A percentile compares a stretch with the other conserved stretches of the same genome.
These are phyloP conservation scores for Lacerta bilineata DNA, from an alignment of 2,797 vertebrate species.

Conservation along the genomic window DNA sequence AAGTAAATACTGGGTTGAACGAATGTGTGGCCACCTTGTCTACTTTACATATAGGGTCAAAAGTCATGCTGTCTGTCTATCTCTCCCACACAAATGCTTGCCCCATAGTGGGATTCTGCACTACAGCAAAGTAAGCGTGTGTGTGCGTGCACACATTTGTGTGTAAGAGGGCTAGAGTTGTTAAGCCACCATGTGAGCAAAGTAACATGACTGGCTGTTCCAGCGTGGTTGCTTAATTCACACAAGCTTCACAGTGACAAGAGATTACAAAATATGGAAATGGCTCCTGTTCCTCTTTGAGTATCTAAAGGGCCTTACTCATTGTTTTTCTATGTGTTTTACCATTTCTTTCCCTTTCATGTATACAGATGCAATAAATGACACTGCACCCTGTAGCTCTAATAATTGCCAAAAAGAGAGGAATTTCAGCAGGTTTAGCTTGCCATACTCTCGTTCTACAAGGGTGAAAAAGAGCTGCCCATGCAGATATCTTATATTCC, in stretches of 20 bases:
- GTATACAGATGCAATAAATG: not conserved
- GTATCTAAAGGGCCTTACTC: too few relatives aligned
- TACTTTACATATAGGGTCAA: not conserved
- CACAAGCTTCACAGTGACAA: not conserved
- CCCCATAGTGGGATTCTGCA: not conserved
- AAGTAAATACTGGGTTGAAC: not conserved
- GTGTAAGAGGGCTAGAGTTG: not conserved
- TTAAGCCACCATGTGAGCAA: not conserved
- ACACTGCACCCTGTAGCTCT: not conserved
- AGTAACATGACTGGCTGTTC: not conserved
- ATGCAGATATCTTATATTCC: too few relatives aligned
- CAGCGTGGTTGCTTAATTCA: not conserved
- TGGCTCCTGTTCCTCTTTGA: too few relatives aligned
- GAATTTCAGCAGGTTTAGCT: not conserved
- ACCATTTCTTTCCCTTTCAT: too few relatives aligned
- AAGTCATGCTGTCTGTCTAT: not conserved
- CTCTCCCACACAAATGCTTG: not conserved
- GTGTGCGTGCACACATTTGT: too few relatives aligned
- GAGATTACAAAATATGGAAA: too few relatives aligned
- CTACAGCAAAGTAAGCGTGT: not conserved
- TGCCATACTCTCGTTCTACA: not conserved
- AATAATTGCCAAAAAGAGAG: not conserved
- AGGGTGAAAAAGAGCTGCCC: too few relatives aligned
- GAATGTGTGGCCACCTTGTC: not conserved
- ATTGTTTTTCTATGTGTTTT: too few relatives aligned